A percentile compares a stretch with the other conserved stretches of the same genome.
Conservation (phyloP, 2,888 invertebrate genomes). For the Zootermopsis nevadensis region DNA sequence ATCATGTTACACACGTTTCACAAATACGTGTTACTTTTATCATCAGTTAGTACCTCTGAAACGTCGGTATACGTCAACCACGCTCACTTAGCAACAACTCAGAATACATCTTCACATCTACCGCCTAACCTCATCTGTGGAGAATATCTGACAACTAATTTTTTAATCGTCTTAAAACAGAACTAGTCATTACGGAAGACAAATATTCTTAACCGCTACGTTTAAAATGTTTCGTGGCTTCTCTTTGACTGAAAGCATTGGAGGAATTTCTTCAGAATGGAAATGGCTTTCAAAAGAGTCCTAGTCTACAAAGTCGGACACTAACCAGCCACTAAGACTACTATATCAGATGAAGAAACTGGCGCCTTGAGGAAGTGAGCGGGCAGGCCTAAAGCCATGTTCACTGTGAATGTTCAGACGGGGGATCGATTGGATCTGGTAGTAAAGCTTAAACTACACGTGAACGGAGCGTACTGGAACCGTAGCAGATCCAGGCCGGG, state of each 20-base stretch:
- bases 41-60: no score
- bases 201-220: no score
- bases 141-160: no score
- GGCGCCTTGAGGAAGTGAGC: constrained; percentile 36
- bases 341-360: neutral
- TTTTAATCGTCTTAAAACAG: no score
- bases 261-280: neutral
- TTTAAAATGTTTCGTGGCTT: no score
- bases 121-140: no score
- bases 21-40: no score
- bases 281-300: neutral
- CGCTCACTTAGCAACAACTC: no score
- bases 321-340: neutral
- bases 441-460: constrained; percentile 44
- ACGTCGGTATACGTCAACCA: no score
- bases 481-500: neutral
- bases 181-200: no score
- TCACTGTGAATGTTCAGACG: constrained; percentile 24
- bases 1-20: no score
- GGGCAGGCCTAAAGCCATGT: constrained; percentile 41
- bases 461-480: neutral
- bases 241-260: neutral
- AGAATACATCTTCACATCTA: no score
- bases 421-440: constrained; percentile 47
- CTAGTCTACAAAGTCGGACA: neutral